Percentiles rank a stretch among this genome's conserved stretches.
Evolutionary conservation across 2,113 vertebrate genomes (phyloP).

Genomic region (Xiphorhynchus elegans): DNA sequence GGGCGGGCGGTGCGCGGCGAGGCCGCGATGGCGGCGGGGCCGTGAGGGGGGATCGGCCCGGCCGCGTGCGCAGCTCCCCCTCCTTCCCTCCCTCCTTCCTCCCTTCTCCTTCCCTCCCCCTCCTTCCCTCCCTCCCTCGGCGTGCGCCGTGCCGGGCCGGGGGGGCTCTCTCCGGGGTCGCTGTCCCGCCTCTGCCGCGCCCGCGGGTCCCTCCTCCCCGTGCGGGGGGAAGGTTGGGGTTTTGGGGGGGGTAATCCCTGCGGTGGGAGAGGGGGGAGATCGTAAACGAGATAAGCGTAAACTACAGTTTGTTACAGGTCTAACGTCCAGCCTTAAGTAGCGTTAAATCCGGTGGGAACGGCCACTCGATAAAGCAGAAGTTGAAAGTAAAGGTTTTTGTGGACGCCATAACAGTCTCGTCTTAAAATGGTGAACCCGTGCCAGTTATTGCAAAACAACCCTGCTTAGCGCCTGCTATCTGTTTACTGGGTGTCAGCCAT

Average conservation of each 20-base stretch:
- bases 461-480: not conserved
- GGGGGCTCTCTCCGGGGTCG: not conserved
- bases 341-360: not conserved
- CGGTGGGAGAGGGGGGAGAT: not conserved
- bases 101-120: no score
- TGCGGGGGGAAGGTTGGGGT: no score
- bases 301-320: slow-evolving; percentile 2
- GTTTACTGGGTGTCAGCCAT: not conserved
- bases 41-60: not conserved
- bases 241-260: not conserved
- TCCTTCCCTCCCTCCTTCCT: no score
- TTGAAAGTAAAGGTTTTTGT: slow-evolving; percentile 15
- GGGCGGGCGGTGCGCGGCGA: no score
- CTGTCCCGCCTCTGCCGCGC: not conserved
- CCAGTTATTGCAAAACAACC: slow-evolving; percentile 55
- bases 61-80: not conserved
- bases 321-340: not conserved
- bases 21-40: no score
- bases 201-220: not conserved
- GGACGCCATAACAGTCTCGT: slow-evolving; percentile 42
- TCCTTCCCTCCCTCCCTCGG: no score
- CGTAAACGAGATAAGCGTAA: not conserved
- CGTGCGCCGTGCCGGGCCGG: not conserved
- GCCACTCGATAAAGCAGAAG: slow-evolving; percentile 12
- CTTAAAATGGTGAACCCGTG: slow-evolving; percentile 54